Base-by-base conservation (phyloP, 2,113 vertebrate genomes). In the Poeciliopsis turrubarensis region DNA sequence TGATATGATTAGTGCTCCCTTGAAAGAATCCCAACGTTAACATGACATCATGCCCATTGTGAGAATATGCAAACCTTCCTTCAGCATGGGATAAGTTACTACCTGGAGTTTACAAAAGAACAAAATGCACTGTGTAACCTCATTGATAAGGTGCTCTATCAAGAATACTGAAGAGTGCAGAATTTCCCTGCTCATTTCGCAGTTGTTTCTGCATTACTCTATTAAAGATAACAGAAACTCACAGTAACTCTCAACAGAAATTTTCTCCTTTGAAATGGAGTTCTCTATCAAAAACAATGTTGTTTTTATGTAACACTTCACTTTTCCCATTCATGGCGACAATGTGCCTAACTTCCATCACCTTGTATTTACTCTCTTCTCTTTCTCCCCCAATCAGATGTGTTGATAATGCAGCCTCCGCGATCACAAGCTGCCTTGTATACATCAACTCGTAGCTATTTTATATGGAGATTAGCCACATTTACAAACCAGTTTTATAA, bases 221-320 rank as follows among this genome's bases (percentile, higher is more conserved):
- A 82, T 74, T 68, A 27, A 75, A 67, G 63, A 65, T 78, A 61
- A 47, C 64, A 65, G 17, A 39, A n/a, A 44, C 26, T 51, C 22
- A 31, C 47, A 68, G 62, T 37, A 14, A 31, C 47, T 41, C 76
- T 66, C 61, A 68, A 60, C 75, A 44, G 65, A 73, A 70, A n/a
- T n/a, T n/a, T 73, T 63, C 19, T 29, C 83, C 65, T 81, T 74
- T 86, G 73, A 86, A 84, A 78, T 85, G 77, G 79, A 81, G 26
- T 51, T 2, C 65, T 79, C 60, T 27, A 62, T 39, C 57, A 68
- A 71, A 82, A 22, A 22, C 32, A 73, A 68, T 68, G 69, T 64
- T 80, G 75, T 89, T 79, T 79, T 47, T 6, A 85, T 80, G 78
- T 75, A 67, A 65, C 60, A 72, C 74, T 75, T 57, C 13, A 0